Conservation (phyloP, 2,888 invertebrate species). For the Nowickia ferox region DNA sequence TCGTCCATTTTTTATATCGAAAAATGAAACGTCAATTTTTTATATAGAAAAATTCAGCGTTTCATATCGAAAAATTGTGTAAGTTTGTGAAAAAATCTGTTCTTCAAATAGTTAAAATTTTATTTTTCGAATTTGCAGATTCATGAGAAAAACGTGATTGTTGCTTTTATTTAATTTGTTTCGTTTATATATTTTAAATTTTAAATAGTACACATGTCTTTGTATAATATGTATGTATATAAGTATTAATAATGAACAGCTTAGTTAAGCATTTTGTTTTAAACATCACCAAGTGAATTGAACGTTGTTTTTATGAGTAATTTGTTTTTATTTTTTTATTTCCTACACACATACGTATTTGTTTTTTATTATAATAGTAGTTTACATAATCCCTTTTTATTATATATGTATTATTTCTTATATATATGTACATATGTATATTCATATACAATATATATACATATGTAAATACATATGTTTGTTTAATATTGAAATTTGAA, state of each 20-base stretch:
- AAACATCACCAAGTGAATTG: constrained; percentile 71
- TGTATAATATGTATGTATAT: constrained; percentile 57
- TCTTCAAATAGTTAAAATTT: neutral
- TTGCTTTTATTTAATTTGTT: constrained; percentile 11
- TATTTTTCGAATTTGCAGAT: constrained; percentile 1
- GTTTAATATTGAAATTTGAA: constrained; percentile 56
- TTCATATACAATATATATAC: neutral
- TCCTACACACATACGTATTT: constrained; percentile 18
- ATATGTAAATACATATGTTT: constrained; percentile 4
- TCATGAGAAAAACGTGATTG: neutral
- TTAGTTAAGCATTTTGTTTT: constrained; percentile 62
- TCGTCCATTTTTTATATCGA: too few species aligned
- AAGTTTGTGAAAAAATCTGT: too few species aligned
- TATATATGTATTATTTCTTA: constrained; percentile 7
- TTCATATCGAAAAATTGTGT: too few species aligned
- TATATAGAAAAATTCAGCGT: too few species aligned
- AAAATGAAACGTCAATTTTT: too few species aligned
- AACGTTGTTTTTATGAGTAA: constrained; percentile 69
- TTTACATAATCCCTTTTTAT: constrained; percentile 15
- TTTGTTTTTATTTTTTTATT: constrained; percentile 22
- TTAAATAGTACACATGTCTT: constrained; percentile 43
- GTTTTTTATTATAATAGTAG: constrained; percentile 29
- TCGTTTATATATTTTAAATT: constrained; percentile 9
- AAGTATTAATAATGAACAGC: constrained; percentile 69
- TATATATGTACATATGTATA: constrained; percentile 4